Conservation (phyloP, 2,888 invertebrate genomes). For the Drosophila pullipes region DNA sequence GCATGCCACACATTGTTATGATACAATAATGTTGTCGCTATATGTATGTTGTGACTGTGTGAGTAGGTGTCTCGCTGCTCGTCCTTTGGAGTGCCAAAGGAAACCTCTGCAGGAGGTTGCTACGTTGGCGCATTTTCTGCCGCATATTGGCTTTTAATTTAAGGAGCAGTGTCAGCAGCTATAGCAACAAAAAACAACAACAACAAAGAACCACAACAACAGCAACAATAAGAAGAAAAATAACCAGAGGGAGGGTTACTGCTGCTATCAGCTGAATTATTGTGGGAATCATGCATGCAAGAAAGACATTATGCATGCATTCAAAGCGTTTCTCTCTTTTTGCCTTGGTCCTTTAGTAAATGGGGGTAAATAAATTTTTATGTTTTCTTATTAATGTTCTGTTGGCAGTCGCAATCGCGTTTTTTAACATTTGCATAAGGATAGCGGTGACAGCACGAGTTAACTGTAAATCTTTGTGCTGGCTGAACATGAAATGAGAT, state of each 20-base stretch:
- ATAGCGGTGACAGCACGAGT: slow-evolving; percentile 8
- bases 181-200: slow-evolving; percentile 24
- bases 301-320: slow-evolving; percentile 41
- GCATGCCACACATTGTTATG: slow-evolving; percentile 53
- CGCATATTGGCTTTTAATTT: slow-evolving; percentile 79
- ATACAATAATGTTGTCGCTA: slow-evolving; percentile 55
- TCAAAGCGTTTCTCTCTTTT: slow-evolving; percentile 2
- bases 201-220: not conserved
- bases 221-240: slow-evolving; percentile 1
- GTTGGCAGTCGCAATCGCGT: slow-evolving; percentile 26
- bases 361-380: slow-evolving; percentile 49
- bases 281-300: slow-evolving; percentile 52
- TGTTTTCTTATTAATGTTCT: slow-evolving; percentile 54
- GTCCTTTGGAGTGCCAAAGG: slow-evolving; percentile 20
- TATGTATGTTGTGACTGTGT: not conserved
- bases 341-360: slow-evolving; percentile 1
- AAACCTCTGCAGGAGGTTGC: slow-evolving; percentile 50
- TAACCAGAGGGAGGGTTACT: slow-evolving; percentile 12
- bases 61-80: slow-evolving; percentile 8
- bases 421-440: slow-evolving; percentile 33
- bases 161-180: slow-evolving; percentile 72
- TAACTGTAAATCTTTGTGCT: slow-evolving; percentile 35
- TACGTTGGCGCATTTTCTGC: slow-evolving; percentile 68
- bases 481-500: slow-evolving; percentile 38
- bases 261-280: slow-evolving; percentile 72